Evolutionary conservation across 2,888 invertebrate species (phyloP), one percentile per base, ranked within the genome.

Genomic region (Mythimna impura): DNA sequence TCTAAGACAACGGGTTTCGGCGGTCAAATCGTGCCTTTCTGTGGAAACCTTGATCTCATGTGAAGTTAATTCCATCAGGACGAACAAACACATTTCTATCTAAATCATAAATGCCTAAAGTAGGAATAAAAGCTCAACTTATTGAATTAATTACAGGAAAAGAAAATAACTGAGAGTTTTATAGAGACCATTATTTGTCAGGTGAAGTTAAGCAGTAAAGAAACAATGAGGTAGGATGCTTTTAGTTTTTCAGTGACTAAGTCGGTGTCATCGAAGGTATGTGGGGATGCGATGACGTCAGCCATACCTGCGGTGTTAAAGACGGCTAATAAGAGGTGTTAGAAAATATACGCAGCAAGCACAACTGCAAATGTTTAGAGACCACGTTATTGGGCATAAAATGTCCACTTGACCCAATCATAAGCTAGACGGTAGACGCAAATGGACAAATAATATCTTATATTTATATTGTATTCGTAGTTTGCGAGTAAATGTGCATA

Each of bases 401-500:
- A 64, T 25, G 58, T 57, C 67, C n/a, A 68, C 71, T 69, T 68
- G 60, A 74, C 68, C 71, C 67, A 80, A 84, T 82, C 79, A 75
- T 76, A 79, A 67, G 76, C 66, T 66, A 50, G 68, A 68, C 55
- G 58, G 71, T 62, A 43, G 61, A 73, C 30, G 43, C 66, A 78
- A 75, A 73, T 78, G 64, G 65, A 75, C 62, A 60, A 65, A 78
- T 73, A 64, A 69, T 77, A 76, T 86, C 58, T 73, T 82, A 82
- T 85, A 85, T 80, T 79, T 84, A 77, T 87, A 82, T 81, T 76
- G 65, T 79, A 70, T 78, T 71, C 62, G 71, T 80, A 76, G 71
- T 87, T 88, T 89, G 89, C 88, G 87, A 88, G 85, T 87, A 90
- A 91, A 92, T 92, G 90, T 89, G 85, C 87, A 88, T 90, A 90